These are phyloP conservation scores for Rosalia funebris DNA, from an alignment of 2,888 invertebrate species.

Conservation along the genomic window DNA sequence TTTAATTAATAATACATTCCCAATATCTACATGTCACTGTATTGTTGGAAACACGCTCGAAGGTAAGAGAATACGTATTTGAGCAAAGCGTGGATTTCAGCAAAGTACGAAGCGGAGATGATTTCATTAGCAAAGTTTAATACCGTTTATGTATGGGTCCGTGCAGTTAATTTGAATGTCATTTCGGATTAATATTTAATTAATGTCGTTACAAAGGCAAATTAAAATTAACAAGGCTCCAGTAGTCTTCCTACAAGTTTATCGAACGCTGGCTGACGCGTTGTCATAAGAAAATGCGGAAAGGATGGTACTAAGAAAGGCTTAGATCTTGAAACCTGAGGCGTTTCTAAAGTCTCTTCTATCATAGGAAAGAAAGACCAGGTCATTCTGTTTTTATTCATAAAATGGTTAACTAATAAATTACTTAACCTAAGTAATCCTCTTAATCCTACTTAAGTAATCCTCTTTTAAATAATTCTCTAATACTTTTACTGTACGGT, in stretches of 20 bases:
- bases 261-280: too few relatives aligned
- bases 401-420: too few relatives aligned
- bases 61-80: conserved; percentile 4
- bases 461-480: too few relatives aligned
- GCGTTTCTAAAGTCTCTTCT: too few relatives aligned
- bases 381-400: too few relatives aligned
- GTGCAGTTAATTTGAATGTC: conserved; percentile 17
- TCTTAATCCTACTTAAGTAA: too few relatives aligned
- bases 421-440: too few relatives aligned
- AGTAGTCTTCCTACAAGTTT: background rate
- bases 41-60: conserved; percentile 1
- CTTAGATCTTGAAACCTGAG: too few relatives aligned
- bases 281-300: too few relatives aligned
- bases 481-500: too few relatives aligned
- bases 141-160: conserved; percentile 17
- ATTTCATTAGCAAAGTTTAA: conserved; percentile 20
- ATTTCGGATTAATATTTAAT: conserved; percentile 15
- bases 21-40: background rate
- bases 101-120: conserved; percentile 4
- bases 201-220: conserved; percentile 7
- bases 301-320: too few relatives aligned
- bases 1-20: conserved; percentile 1
- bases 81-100: conserved; percentile 6
- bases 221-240: conserved; percentile 3
- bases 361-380: too few relatives aligned